Evolutionary conservation across 2,888 invertebrate species (phyloP).

Genomic region (Pandemis cinnamomeana): DNA sequence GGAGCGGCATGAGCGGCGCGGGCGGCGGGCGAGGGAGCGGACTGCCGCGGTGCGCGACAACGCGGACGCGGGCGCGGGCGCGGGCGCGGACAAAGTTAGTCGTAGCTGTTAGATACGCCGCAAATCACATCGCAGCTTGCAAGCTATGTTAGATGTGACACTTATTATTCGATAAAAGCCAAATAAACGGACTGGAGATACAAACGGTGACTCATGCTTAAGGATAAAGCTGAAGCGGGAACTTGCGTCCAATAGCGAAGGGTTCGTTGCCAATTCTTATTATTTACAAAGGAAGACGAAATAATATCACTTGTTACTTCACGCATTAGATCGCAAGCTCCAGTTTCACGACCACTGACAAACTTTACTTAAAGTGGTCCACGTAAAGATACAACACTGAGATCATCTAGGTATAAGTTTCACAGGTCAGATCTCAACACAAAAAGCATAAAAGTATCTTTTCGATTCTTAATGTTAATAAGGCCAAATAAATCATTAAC

Average conservation of each 20-base stretch:
- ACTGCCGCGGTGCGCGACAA: slow-evolving; percentile 12
- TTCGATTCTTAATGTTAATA: slow-evolving; percentile 74
- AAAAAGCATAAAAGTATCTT: slow-evolving; percentile 72
- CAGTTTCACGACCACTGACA: slow-evolving; percentile 58
- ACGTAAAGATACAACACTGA: slow-evolving; percentile 56
- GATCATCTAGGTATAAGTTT: slow-evolving; percentile 66
- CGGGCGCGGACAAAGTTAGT: slow-evolving; percentile 70
- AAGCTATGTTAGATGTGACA: slow-evolving; percentile 69
- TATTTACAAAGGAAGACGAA: slow-evolving; percentile 51
- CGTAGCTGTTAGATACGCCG: slow-evolving; percentile 72
- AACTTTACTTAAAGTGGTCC: slow-evolving; percentile 54
- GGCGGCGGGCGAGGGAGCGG: slow-evolving; percentile 6
- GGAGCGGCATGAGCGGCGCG: background rate
- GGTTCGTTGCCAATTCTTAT: slow-evolving; percentile 50
- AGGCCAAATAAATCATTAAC: slow-evolving; percentile 73
- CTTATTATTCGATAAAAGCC: slow-evolving; percentile 59
- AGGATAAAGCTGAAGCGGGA: slow-evolving; percentile 72
- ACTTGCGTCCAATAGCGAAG: slow-evolving; percentile 53
- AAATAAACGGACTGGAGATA: slow-evolving; percentile 64
- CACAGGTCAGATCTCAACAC: slow-evolving; percentile 74
- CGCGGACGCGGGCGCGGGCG: background rate
- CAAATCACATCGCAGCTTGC: slow-evolving; percentile 59
- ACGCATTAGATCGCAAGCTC: slow-evolving; percentile 61
- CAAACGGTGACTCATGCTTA: slow-evolving; percentile 76
- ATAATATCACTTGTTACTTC: slow-evolving; percentile 43